Evolutionary conservation across 1,140 invertebrate genomes (phyloP).

Genomic region (Euura saliciscinereae): DNA sequence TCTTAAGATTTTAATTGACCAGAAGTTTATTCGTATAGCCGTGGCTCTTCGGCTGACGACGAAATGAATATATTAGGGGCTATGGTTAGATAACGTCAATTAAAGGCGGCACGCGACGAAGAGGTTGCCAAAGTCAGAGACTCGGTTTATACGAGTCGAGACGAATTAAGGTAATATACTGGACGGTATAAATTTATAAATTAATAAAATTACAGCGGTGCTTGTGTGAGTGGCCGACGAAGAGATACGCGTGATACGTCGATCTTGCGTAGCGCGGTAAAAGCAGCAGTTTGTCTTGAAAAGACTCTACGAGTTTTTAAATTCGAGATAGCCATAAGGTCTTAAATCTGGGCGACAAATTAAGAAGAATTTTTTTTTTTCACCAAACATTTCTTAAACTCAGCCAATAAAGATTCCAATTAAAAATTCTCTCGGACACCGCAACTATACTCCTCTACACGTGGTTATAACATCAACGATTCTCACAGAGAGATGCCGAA

Average conservation of each 20-base stretch:
- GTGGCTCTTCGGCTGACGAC: background rate
- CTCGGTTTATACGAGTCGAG: background rate
- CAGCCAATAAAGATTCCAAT: conserved; percentile 15
- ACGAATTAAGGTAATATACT: background rate
- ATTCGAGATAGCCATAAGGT: background rate
- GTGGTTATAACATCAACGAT: background rate
- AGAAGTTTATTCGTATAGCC: background rate
- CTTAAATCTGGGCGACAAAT: background rate
- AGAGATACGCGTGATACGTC: background rate
- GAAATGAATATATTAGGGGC: conserved; percentile 2
- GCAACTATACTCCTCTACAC: background rate
- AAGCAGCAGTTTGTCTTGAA: background rate
- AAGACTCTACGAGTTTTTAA: background rate
- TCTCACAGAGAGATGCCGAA: conserved; percentile 8
- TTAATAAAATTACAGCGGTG: background rate
- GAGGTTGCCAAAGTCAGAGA: background rate
- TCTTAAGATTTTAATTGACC: conserved; percentile 3
- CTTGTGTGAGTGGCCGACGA: background rate
- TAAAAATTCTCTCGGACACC: background rate
- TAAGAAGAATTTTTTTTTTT: conserved; percentile 8
- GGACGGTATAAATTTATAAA: conserved; percentile 1
- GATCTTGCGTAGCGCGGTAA: background rate
- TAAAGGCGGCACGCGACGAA: background rate
- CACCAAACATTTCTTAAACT: conserved; percentile 7
- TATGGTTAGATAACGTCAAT: conserved; percentile 5